Evolutionary conservation across 2,113 vertebrate genomes (phyloP).

Genomic region (Phyllostomus discolor): DNA sequence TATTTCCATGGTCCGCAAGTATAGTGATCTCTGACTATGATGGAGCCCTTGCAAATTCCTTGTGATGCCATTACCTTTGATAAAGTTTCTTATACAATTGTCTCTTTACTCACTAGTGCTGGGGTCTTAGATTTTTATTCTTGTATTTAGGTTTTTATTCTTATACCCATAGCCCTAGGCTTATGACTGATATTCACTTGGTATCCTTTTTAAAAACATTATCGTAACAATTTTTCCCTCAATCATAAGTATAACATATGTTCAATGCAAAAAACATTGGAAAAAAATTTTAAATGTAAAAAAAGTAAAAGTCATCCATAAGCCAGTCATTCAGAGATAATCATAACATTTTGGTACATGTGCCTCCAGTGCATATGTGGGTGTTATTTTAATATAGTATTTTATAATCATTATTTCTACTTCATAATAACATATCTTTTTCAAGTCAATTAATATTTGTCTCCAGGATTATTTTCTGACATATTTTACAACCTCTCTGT

Average conservation of each 20-base stretch:
- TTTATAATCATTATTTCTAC: background rate
- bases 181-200: background rate
- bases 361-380: background rate
- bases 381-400: background rate
- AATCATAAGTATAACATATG: background rate
- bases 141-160: background rate
- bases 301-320: background rate
- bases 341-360: background rate
- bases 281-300: background rate
- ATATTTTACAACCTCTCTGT: background rate
- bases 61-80: background rate
- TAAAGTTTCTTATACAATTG: background rate
- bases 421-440: background rate
- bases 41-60: background rate
- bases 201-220: background rate
- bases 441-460: background rate
- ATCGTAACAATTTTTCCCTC: background rate
- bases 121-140: background rate
- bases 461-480: background rate
- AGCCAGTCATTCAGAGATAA: background rate
- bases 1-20: background rate
- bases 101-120: background rate
- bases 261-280: background rate
- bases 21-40: background rate
- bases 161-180: background rate